These are phyloP conservation scores for Drosophila quadrilineata DNA, from an alignment of 1,140 invertebrate genomes.

Conservation along the genomic window DNA sequence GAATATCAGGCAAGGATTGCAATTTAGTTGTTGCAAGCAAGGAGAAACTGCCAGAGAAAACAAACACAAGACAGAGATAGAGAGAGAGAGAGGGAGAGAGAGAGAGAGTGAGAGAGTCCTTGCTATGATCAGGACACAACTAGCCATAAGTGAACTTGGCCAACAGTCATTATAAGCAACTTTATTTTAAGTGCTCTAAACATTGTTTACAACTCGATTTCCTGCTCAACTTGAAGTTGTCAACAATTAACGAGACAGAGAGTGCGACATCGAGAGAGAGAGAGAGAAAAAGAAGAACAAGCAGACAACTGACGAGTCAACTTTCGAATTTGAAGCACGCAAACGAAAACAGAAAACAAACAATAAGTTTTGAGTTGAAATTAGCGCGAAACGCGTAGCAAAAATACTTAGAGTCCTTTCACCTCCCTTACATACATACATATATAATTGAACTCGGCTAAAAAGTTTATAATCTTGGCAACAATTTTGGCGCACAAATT, in stretches of 20 bases:
- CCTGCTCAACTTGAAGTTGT: no score
- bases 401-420: neutral
- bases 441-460: constrained; percentile 62
- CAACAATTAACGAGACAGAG: no score
- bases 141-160: no score
- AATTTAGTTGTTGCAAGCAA: neutral
- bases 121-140: no score
- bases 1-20: no score
- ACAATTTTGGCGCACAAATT: constrained; percentile 68
- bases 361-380: constrained; percentile 32
- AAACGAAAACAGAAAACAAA: neutral
- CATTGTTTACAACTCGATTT: no score
- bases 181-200: no score
- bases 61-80: neutral
- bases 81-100: no score
- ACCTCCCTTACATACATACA: neutral
- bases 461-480: constrained; percentile 70
- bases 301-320: neutral
- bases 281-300: neutral
- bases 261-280: no score
- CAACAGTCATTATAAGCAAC: no score
- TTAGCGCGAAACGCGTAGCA: constrained; percentile 17
- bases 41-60: constrained; percentile 3
- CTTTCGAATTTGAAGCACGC: neutral
- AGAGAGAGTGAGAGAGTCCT: neutral